A percentile compares a stretch with the other conserved stretches of the same genome.
Evolutionary conservation across 1,140 invertebrate species (phyloP).

Genomic region (Oscheius sp.): DNA sequence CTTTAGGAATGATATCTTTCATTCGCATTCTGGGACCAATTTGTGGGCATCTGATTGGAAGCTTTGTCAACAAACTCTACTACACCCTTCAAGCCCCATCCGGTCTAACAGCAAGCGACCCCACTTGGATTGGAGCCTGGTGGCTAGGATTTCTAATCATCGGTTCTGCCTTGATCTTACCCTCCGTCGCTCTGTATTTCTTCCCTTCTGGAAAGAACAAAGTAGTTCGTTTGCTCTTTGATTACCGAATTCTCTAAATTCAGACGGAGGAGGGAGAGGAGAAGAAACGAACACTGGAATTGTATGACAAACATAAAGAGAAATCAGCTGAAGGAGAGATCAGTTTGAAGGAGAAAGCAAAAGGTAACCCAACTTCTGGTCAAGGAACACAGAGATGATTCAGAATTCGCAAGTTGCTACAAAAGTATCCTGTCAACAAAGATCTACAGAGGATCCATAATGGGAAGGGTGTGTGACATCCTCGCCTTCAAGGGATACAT

Average conservation of each 20-base stretch:
- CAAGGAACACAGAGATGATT: slow-evolving; percentile 29
- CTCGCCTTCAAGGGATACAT: slow-evolving; percentile 59
- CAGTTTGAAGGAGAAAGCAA: neutral
- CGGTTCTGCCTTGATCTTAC: slow-evolving; percentile 41
- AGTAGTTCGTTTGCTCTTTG: neutral
- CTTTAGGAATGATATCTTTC: slow-evolving; percentile 58
- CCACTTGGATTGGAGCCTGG: slow-evolving; percentile 59
- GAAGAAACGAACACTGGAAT: slow-evolving; percentile 37
- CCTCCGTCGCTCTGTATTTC: slow-evolving; percentile 50
- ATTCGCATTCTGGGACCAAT: slow-evolving; percentile 59
- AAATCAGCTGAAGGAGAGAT: slow-evolving; percentile 24
- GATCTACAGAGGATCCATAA: slow-evolving; percentile 51
- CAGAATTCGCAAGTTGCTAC: slow-evolving; percentile 41
- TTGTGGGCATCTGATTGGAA: slow-evolving; percentile 57
- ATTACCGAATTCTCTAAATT: neutral
- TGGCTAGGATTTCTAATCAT: slow-evolving; percentile 59
- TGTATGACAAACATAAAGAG: slow-evolving; percentile 54
- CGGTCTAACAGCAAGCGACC: slow-evolving; percentile 49
- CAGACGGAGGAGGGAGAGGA: slow-evolving; percentile 4
- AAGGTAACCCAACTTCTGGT: neutral
- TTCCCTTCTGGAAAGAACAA: slow-evolving; percentile 46
- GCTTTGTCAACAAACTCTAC: slow-evolving; percentile 55
- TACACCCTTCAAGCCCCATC: slow-evolving; percentile 48
- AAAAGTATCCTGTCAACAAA: slow-evolving; percentile 46
- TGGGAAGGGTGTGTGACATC: slow-evolving; percentile 54